A percentile compares a stretch with the other conserved stretches of the same genome.
These are phyloP conservation scores for Drosophila kanapiae DNA, from an alignment of 1,140 invertebrate species.

Conservation along the genomic window DNA sequence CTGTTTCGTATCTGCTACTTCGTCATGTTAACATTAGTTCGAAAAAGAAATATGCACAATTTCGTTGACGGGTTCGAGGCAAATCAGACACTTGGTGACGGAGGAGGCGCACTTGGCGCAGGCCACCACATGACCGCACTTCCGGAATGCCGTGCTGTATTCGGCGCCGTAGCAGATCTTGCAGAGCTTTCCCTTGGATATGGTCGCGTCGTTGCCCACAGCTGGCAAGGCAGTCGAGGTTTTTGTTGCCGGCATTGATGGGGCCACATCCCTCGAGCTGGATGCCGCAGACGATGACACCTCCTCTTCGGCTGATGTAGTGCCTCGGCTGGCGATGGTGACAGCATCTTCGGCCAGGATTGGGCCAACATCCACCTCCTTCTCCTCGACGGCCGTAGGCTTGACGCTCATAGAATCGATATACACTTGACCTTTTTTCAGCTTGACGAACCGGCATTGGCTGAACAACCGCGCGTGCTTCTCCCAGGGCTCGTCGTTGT, in stretches of 20 bases:
- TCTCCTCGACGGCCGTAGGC: slow-evolving; percentile 23
- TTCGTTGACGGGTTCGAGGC: slow-evolving; percentile 88
- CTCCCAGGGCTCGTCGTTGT: slow-evolving; percentile 93
- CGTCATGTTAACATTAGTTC: slow-evolving; percentile 6
- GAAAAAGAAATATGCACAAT: slow-evolving; percentile 85
- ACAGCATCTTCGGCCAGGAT: background rate
- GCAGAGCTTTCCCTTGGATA: slow-evolving; percentile 87
- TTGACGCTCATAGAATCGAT: slow-evolving; percentile 86
- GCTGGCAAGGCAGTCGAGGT: background rate
- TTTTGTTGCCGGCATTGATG: slow-evolving; percentile 11
- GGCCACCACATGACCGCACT: slow-evolving; percentile 93
- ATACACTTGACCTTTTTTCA: slow-evolving; percentile 91
- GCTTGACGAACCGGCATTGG: slow-evolving; percentile 90
- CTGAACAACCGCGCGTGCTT: slow-evolving; percentile 95
- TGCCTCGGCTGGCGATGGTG: slow-evolving; percentile 4
- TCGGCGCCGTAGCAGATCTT: slow-evolving; percentile 91
- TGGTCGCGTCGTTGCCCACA: slow-evolving; percentile 15
- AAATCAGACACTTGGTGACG: slow-evolving; percentile 93
- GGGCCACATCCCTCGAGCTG: slow-evolving; percentile 26
- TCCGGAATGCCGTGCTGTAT: slow-evolving; percentile 94
- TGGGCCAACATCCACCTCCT: slow-evolving; percentile 1
- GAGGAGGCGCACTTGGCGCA: slow-evolving; percentile 94
- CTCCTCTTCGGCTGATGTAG: background rate
- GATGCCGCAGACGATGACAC: background rate
- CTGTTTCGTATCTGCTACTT: too few relatives aligned